These are phyloP conservation scores for Venturia canescens DNA, from an alignment of 1,140 invertebrate species.

Conservation along the genomic window DNA sequence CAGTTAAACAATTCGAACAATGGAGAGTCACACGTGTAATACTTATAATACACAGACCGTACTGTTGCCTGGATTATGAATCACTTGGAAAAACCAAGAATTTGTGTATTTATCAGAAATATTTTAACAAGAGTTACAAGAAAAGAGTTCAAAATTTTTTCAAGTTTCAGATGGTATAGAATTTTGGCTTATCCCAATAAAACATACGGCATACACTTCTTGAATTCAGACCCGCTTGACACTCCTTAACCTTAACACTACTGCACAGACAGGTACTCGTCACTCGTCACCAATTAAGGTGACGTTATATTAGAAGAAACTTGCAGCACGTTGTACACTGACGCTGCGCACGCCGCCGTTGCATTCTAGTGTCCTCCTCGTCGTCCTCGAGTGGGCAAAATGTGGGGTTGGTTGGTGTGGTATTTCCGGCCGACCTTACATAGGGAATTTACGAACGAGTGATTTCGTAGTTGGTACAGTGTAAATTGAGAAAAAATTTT, in stretches of 20 bases:
- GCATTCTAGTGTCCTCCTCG: no score
- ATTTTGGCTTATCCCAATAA: background rate
- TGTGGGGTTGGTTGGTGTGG: no score
- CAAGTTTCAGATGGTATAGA: background rate
- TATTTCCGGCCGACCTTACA: no score
- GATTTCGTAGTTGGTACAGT: no score
- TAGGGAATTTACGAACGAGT: no score
- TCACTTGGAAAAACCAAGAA: background rate
- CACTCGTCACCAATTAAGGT: background rate
- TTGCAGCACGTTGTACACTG: slow-evolving; percentile 8
- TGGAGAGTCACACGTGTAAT: background rate
- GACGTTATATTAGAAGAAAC: background rate
- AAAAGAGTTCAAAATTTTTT: background rate
- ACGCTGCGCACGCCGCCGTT: background rate
- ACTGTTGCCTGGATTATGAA: background rate
- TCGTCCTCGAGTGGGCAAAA: no score
- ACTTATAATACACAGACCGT: background rate
- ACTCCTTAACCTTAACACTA: background rate
- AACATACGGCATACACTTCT: slow-evolving; percentile 27
- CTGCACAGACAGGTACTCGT: slow-evolving; percentile 1
- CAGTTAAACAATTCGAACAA: background rate
- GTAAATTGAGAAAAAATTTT: background rate
- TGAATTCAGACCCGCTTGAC: background rate
- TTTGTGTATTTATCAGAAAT: background rate
- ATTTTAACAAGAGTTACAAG: background rate